A percentile compares a stretch with the other conserved stretches of the same genome.
These are phyloP conservation scores for Mycalesis mineus DNA, from an alignment of 2,888 invertebrate genomes.

Conservation along the genomic window DNA sequence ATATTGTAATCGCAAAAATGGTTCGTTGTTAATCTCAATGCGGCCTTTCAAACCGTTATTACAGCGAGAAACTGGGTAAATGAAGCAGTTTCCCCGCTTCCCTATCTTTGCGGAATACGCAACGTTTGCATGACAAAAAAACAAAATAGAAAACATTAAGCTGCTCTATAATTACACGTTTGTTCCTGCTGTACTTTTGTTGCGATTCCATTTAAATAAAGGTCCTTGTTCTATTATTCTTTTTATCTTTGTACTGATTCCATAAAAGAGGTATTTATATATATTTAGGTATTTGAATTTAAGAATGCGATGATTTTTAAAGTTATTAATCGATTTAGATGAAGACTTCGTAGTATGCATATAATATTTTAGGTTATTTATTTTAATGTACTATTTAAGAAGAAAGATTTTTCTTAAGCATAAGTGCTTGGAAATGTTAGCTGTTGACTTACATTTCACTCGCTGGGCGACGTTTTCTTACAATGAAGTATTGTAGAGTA, in stretches of 20 bases:
- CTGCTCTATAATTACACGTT: background rate
- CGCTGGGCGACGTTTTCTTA: too few relatives aligned
- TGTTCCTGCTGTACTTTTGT: constrained; percentile 1
- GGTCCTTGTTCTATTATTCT: background rate
- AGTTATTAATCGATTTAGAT: too few relatives aligned
- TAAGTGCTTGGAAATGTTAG: too few relatives aligned
- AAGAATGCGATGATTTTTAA: too few relatives aligned
- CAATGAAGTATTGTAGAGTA: too few relatives aligned
- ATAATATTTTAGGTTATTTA: too few relatives aligned
- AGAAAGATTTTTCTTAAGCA: too few relatives aligned
- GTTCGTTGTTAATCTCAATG: constrained; percentile 20
- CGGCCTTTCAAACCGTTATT: constrained; percentile 18
- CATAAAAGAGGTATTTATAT: too few relatives aligned
- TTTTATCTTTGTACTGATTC: background rate
- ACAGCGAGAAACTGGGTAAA: constrained; percentile 17
- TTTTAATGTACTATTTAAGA: too few relatives aligned
- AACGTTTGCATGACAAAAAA: constrained; percentile 14
- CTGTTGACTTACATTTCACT: too few relatives aligned
- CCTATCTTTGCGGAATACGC: constrained; percentile 12
- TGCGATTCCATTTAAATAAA: background rate
- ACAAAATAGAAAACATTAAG: background rate
- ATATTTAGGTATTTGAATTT: too few relatives aligned
- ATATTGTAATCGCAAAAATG: constrained; percentile 14
- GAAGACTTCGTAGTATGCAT: too few relatives aligned
- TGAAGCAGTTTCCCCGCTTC: constrained; percentile 14